These are phyloP conservation scores for Halocynthia aurantium DNA, from an alignment of 23 tunicate genomes.

Conservation along the genomic window DNA sequence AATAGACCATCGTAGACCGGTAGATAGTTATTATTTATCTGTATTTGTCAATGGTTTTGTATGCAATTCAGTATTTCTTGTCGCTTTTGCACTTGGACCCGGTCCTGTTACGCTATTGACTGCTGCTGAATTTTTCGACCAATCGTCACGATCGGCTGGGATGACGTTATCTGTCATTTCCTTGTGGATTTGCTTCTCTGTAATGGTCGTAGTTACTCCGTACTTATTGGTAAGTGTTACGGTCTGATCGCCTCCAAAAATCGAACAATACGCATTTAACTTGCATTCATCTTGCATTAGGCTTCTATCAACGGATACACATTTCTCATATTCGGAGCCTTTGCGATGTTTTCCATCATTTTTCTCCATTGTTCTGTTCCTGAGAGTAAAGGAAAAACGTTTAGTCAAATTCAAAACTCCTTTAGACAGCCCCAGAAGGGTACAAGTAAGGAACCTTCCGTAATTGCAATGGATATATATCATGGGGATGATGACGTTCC, in stretches of 20 bases:
- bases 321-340: slow-evolving; percentile 29
- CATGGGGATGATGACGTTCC: no score
- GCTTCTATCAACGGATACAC: slow-evolving; percentile 28
- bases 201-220: slow-evolving; percentile 35
- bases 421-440: neutral
- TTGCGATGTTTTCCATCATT: neutral
- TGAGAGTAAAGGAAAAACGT: slow-evolving; percentile 29
- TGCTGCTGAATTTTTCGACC: slow-evolving; percentile 52
- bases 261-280: neutral
- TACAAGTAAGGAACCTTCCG: no score
- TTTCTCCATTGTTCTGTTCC: slow-evolving; percentile 33
- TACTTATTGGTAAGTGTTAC: slow-evolving; percentile 41
- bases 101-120: slow-evolving; percentile 29
- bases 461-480: no score
- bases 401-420: neutral
- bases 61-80: slow-evolving; percentile 15
- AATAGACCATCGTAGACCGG: no score
- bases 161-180: slow-evolving; percentile 27
- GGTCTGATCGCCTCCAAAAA: neutral
- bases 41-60: no score
- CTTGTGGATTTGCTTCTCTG: slow-evolving; percentile 36
- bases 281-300: neutral
- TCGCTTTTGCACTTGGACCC: slow-evolving; percentile 34
- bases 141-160: slow-evolving; percentile 47
- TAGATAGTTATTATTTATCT: no score